Conservation (phyloP, 2,113 vertebrate species). For the Psittacus erithacus region DNA sequence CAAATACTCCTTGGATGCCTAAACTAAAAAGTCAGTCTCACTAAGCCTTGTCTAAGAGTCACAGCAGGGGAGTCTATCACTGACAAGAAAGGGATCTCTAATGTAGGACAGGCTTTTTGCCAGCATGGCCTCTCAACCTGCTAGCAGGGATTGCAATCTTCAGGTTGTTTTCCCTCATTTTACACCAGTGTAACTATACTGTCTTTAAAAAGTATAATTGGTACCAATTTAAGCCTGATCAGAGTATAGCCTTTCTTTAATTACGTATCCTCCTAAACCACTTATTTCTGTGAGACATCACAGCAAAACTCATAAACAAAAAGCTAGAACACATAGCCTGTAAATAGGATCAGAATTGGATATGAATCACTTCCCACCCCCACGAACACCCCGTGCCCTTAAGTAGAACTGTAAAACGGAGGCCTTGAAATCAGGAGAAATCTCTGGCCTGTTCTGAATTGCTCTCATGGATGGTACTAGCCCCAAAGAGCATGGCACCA, state of each 20-base stretch:
- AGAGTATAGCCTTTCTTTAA: not conserved
- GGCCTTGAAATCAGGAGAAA: not conserved
- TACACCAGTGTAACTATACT: not conserved
- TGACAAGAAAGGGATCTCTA: not conserved
- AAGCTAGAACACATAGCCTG: not conserved
- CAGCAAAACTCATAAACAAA: not conserved
- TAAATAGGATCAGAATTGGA: not conserved
- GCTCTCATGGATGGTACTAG: not conserved
- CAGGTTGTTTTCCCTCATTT: not conserved
- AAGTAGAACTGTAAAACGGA: not conserved
- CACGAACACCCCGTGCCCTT: fast-evolving
- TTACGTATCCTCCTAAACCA: not conserved
- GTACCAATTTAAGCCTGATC: not conserved
- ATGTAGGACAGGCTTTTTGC: not conserved
- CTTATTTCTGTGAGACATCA: not conserved
- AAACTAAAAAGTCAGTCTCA: not conserved
- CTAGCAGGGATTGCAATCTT: not conserved
- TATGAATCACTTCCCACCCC: not conserved
- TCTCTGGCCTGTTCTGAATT: not conserved
- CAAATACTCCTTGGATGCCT: not conserved
- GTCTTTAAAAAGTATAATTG: not conserved
- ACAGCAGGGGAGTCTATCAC: no score
- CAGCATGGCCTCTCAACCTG: not conserved
- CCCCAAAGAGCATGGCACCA: not conserved
- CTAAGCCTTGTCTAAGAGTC: not conserved